Evolutionary conservation across 2,888 invertebrate genomes (phyloP).

Genomic region (Tinea trinotella): DNA sequence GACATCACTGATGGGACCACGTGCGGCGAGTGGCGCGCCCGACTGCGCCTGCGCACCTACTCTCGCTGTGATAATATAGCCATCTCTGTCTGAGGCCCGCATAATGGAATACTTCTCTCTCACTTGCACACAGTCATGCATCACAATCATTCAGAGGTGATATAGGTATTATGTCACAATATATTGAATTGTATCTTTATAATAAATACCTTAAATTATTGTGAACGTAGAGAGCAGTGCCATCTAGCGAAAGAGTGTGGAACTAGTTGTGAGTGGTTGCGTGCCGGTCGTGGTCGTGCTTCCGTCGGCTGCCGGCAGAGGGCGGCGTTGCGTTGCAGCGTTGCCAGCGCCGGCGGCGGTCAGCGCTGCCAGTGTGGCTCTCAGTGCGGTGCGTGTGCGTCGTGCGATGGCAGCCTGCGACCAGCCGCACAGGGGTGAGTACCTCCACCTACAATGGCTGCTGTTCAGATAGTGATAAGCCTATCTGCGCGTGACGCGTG

Average conservation of each 20-base stretch:
- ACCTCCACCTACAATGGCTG: neutral
- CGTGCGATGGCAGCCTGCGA: neutral
- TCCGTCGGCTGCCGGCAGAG: too few species aligned
- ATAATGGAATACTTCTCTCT: neutral
- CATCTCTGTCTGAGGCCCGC: neutral
- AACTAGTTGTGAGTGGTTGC: neutral
- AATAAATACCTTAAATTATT: too few species aligned
- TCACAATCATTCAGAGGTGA: too few species aligned
- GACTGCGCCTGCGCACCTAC: neutral
- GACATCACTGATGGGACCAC: neutral
- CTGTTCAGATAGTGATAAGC: neutral
- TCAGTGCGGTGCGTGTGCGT: neutral
- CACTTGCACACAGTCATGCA: neutral
- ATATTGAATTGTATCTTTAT: too few species aligned
- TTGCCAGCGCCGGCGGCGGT: neutral
- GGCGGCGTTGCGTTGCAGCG: too few species aligned
- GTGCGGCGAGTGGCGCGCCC: neutral
- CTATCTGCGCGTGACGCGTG: neutral
- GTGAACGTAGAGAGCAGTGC: neutral
- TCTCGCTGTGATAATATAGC: neutral
- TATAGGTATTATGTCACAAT: too few species aligned
- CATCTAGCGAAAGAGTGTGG: neutral
- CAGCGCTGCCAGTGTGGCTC: neutral
- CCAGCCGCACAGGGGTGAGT: conserved; percentile 1
- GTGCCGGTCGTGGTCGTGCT: neutral